phyloP scores from a whole-genome alignment of 2,113 vertebrate species.

The Stigmatopora argus region DNA sequence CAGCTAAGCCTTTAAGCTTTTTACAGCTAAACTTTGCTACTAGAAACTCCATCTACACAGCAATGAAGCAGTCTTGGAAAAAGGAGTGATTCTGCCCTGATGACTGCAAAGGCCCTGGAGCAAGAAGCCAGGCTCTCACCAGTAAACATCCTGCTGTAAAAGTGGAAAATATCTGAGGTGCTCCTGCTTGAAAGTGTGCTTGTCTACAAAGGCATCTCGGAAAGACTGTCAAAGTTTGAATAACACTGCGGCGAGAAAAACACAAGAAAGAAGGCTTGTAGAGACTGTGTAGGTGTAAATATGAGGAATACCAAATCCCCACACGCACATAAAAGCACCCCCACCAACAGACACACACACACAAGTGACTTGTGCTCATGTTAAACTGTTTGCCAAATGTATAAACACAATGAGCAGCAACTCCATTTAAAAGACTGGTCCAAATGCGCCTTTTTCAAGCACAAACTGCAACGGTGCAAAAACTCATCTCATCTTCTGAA shows the following conservation, averaged over 20 bases:
- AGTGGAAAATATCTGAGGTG: conserved; percentile 43
- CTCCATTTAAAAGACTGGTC: conserved; percentile 29
- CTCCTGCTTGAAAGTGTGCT: conserved; percentile 21
- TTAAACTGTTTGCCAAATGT: conserved; percentile 56
- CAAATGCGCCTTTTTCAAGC: background rate
- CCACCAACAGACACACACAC: conserved; percentile 8
- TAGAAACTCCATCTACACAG: conserved; percentile 6
- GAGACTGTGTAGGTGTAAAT: conserved; percentile 36
- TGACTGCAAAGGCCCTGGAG: conserved; percentile 55
- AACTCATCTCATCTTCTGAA: too few relatives aligned
- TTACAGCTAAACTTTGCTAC: background rate
- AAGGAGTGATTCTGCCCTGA: conserved; percentile 19
- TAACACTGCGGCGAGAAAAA: conserved; percentile 11
- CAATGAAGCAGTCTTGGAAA: conserved; percentile 13
- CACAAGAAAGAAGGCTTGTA: conserved; percentile 30
- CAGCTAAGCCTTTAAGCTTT: conserved; percentile 6
- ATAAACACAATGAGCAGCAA: conserved; percentile 33
- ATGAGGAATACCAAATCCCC: conserved; percentile 31
- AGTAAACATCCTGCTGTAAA: conserved; percentile 65
- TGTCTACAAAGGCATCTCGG: conserved; percentile 10
- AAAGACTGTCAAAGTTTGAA: conserved; percentile 6
- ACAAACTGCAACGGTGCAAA: background rate
- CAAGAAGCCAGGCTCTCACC: conserved; percentile 28
- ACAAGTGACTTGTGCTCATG: conserved; percentile 63
- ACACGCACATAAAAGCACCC: background rate